phyloP scores from a whole-genome alignment of 2,113 vertebrate genomes.

The Limnothrissa miodon region DNA sequence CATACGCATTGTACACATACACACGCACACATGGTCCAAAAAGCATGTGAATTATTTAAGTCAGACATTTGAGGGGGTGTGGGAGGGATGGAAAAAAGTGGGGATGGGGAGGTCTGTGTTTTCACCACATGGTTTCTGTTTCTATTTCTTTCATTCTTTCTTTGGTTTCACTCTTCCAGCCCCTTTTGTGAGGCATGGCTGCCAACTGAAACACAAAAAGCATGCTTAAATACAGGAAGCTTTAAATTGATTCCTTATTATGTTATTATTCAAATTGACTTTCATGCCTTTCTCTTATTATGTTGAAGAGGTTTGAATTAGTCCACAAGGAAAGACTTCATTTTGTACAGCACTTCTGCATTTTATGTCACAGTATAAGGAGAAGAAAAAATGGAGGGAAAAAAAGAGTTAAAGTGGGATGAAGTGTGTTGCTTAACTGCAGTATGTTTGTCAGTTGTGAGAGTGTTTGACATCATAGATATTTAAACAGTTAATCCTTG shows the following conservation, averaged over 20 bases:
- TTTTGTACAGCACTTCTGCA: conserved; percentile 89
- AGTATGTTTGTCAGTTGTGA: conserved; percentile 95
- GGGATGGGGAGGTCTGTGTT: not conserved
- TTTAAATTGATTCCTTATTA: conserved; percentile 71
- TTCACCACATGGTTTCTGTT: conserved; percentile 38
- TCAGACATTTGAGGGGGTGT: conserved; percentile 44
- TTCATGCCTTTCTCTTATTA: conserved; percentile 78
- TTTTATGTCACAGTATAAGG: conserved; percentile 82
- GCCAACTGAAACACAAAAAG: conserved; percentile 76
- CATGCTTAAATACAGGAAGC: conserved; percentile 82
- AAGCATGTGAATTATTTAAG: conserved; percentile 79
- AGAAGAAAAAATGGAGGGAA: conserved; percentile 74
- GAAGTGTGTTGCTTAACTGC: conserved; percentile 93
- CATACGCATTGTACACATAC: not conserved
- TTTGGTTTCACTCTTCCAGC: conserved; percentile 43
- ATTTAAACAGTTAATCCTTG: conserved; percentile 98
- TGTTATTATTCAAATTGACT: conserved; percentile 54
- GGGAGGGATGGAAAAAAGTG: not conserved
- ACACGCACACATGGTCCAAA: conserved; percentile 64
- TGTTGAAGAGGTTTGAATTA: conserved; percentile 75
- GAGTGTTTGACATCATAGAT: conserved; percentile 96
- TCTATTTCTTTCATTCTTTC: conserved; percentile 33
- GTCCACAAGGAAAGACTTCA: conserved; percentile 77
- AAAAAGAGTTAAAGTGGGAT: conserved; percentile 69
- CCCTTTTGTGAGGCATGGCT: conserved; percentile 87